phyloP scores from a whole-genome alignment of 2,888 invertebrate species.

The Euphydryas editha region DNA sequence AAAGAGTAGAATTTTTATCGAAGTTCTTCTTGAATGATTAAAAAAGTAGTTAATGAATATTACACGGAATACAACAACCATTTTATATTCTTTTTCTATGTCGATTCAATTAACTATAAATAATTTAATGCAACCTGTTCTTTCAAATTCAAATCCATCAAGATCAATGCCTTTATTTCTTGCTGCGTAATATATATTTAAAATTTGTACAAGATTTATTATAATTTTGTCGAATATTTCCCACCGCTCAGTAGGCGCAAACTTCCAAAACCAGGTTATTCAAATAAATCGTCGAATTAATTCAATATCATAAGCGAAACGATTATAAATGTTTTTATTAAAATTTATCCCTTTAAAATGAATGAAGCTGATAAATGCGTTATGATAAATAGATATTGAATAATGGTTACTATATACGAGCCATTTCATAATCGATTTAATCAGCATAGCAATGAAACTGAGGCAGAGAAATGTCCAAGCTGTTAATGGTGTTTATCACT shows the following conservation, averaged over 20 bases:
- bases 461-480: constrained; percentile 36
- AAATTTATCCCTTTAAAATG: constrained; percentile 37
- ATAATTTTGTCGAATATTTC: constrained; percentile 23
- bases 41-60: background rate
- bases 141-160: constrained; percentile 8
- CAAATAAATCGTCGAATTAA: constrained; percentile 40
- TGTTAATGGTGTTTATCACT: constrained; percentile 41
- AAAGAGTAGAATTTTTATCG: too few species aligned
- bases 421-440: constrained; percentile 43
- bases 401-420: constrained; percentile 39
- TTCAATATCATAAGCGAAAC: constrained; percentile 35
- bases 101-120: background rate
- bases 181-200: background rate
- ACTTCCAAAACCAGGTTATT: constrained; percentile 23
- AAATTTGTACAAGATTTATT: constrained; percentile 5
- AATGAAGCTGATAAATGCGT: constrained; percentile 37
- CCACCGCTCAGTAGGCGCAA: constrained; percentile 9
- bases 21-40: background rate
- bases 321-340: constrained; percentile 39
- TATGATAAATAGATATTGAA: constrained; percentile 44
- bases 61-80: background rate
- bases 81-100: background rate
- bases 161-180: constrained; percentile 4
- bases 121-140: constrained; percentile 9
- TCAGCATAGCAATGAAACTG: constrained; percentile 37